Evolutionary conservation across 2,888 invertebrate genomes (phyloP).

Genomic region (Pomacea canaliculata): DNA sequence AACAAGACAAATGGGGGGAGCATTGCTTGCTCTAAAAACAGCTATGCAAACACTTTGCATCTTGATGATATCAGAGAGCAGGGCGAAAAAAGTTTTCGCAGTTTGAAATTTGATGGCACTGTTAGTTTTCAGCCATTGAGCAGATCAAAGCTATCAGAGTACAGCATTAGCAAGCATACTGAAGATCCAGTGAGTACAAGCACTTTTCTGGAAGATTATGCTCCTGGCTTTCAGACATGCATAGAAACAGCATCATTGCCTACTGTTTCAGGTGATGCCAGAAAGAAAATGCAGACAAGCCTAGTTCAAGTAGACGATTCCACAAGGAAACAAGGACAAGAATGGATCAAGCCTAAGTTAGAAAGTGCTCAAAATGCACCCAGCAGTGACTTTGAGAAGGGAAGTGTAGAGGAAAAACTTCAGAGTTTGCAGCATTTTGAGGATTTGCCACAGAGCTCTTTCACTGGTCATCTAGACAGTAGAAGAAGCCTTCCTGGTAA

Average conservation of each 20-base stretch:
- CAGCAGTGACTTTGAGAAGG: neutral
- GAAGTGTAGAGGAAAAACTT: conserved; percentile 11
- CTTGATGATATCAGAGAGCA: conserved; percentile 19
- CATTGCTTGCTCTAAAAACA: neutral
- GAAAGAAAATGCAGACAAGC: neutral
- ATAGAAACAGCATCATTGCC: conserved; percentile 24
- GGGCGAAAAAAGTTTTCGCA: conserved; percentile 5
- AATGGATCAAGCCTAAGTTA: neutral
- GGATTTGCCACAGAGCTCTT: neutral
- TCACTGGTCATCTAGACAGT: neutral
- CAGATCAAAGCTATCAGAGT: conserved; percentile 23
- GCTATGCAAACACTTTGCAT: neutral
- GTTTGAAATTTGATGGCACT: conserved; percentile 21
- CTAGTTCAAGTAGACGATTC: too few relatives aligned
- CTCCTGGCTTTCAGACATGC: neutral
- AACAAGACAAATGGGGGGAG: conserved; percentile 17
- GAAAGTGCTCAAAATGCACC: neutral
- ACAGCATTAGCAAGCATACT: conserved; percentile 10
- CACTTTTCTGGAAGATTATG: conserved; percentile 3
- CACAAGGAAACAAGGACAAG: too few relatives aligned
- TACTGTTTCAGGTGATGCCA: neutral
- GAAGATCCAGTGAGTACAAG: neutral
- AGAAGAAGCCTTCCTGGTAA: conserved; percentile 11
- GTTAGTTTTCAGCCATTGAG: conserved; percentile 20
- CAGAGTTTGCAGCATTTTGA: conserved; percentile 7